Evolutionary conservation across 2,797 vertebrate genomes (phyloP).

Genomic region (Pteropus rufus): DNA sequence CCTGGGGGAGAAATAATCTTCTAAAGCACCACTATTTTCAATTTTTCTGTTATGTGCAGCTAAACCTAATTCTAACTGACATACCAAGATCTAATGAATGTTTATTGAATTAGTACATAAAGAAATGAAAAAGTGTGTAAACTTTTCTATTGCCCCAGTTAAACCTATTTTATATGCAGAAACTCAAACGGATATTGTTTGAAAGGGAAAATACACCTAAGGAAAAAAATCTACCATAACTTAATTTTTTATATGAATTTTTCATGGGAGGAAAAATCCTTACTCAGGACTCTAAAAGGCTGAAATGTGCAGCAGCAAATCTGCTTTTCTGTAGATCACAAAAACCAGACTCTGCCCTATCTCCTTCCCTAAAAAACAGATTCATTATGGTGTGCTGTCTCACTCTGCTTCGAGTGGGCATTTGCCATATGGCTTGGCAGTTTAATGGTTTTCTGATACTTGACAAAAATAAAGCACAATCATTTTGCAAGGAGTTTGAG

Average conservation of each 20-base stretch:
- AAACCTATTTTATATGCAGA: constrained; percentile 41
- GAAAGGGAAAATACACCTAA: constrained; percentile 50
- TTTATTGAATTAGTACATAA: background rate
- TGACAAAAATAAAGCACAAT: constrained; percentile 69
- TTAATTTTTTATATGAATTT: constrained; percentile 69
- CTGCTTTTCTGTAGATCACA: constrained; percentile 37
- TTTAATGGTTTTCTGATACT: constrained; percentile 66
- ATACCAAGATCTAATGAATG: background rate
- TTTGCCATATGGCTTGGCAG: constrained; percentile 64
- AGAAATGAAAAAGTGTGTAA: constrained; percentile 19
- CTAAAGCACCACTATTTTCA: background rate
- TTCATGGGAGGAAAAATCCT: constrained; percentile 61
- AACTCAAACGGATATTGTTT: constrained; percentile 52
- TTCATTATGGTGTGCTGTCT: background rate
- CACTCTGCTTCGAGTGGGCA: constrained; percentile 56
- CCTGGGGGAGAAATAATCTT: background rate
- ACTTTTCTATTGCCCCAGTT: constrained; percentile 31
- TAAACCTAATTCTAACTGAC: background rate
- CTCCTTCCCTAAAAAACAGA: constrained; percentile 13
- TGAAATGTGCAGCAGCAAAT: background rate
- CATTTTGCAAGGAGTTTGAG: constrained; percentile 59
- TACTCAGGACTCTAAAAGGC: constrained; percentile 55
- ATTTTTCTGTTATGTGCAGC: background rate
- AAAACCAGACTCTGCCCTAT: constrained; percentile 22
- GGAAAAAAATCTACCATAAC: constrained; percentile 31